Conservation (phyloP, 2,888 invertebrate species). For the Lissonota sp. region DNA sequence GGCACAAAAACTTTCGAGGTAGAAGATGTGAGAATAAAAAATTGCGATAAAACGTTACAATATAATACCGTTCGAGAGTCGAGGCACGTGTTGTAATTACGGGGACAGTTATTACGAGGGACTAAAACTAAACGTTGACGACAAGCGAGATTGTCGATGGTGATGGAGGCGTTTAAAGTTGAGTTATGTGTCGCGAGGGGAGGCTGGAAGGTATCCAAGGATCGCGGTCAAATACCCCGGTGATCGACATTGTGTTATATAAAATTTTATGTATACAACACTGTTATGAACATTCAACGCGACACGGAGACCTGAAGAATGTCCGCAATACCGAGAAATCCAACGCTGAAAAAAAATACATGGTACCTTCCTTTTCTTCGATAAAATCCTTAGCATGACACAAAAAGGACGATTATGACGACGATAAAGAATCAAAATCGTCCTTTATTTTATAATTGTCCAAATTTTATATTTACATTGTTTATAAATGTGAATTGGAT, state of each 20-base stretch:
- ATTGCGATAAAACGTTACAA: neutral
- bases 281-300: neutral
- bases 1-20: constrained; percentile 2
- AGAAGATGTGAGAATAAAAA: constrained; percentile 38
- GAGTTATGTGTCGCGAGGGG: neutral
- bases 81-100: constrained; percentile 34
- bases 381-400: too few species aligned
- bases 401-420: constrained; percentile 36
- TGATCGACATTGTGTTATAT: constrained; percentile 24
- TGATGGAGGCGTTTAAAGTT: too few species aligned
- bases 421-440: too few species aligned
- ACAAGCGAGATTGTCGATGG: constrained; percentile 29
- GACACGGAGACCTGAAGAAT: constrained; percentile 53
- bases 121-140: constrained; percentile 32
- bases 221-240: constrained; percentile 48
- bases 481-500: too few species aligned
- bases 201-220: constrained; percentile 54
- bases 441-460: too few species aligned
- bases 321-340: constrained; percentile 72
- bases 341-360: constrained; percentile 57
- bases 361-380: too few species aligned
- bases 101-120: constrained; percentile 11
- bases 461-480: too few species aligned
- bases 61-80: too few species aligned
- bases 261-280: neutral